Conservation (phyloP, 2,888 invertebrate genomes). For the Eupithecia subfuscata region DNA sequence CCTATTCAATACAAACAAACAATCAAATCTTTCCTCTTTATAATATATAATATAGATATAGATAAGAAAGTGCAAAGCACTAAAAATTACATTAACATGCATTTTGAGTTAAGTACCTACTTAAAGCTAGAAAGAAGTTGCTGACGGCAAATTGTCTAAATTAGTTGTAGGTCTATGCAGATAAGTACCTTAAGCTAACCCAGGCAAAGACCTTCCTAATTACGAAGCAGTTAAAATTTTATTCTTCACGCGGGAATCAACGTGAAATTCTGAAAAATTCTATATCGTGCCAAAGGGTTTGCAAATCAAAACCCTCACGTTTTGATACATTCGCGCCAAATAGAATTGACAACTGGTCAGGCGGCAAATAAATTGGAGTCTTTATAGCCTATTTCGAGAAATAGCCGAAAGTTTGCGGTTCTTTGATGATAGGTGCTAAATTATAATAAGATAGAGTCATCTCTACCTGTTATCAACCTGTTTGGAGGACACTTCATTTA, state of each 20-base stretch:
- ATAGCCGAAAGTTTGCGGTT: conserved; percentile 11
- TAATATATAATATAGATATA: too few relatives aligned
- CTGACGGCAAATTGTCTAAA: not conserved
- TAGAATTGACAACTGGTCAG: conserved; percentile 20
- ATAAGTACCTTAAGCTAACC: not conserved
- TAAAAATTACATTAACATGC: too few relatives aligned
- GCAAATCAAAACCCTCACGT: too few relatives aligned
- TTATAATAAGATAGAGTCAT: conserved; percentile 9
- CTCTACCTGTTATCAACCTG: not conserved
- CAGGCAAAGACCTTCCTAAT: not conserved
- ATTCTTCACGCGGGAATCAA: conserved; percentile 5
- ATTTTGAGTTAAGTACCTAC: too few relatives aligned
- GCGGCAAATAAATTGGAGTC: conserved; percentile 10
- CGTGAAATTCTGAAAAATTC: conserved; percentile 14
- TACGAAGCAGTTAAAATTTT: not conserved
- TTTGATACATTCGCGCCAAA: conserved; percentile 14
- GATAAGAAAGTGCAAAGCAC: not conserved
- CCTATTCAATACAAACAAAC: too few relatives aligned
- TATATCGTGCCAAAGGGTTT: conserved; percentile 13
- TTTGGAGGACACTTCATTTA: not conserved
- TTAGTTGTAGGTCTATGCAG: not conserved
- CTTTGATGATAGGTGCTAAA: conserved; percentile 15
- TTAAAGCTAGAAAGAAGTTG: not conserved
- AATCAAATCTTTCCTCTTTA: too few relatives aligned
- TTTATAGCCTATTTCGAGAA: conserved; percentile 10